Evolutionary conservation across 2,113 vertebrate genomes (phyloP).

Genomic region (Chaenocephalus aceratus): DNA sequence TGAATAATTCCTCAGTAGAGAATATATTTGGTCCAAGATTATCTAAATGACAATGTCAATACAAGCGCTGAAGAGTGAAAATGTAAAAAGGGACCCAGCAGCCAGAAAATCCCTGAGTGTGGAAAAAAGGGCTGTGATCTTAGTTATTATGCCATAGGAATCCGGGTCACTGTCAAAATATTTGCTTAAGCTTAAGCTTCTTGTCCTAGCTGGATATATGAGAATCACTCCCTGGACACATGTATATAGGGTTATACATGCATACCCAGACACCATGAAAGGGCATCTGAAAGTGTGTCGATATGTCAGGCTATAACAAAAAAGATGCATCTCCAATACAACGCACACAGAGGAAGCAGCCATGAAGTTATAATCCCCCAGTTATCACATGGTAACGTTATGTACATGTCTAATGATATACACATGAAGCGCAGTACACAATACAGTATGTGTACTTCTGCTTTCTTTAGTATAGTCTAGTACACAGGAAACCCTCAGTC

Average conservation of each 20-base stretch:
- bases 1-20: not conserved
- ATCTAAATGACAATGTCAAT: not conserved
- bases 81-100: not conserved
- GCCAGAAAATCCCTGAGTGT: constrained; percentile 1
- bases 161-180: constrained; percentile 61
- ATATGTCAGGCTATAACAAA: constrained; percentile 7
- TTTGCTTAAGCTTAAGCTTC: constrained; percentile 58
- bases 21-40: not conserved
- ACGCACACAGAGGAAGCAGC: constrained; percentile 17
- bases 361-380: constrained; percentile 15
- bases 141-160: constrained; percentile 52
- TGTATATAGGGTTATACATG: constrained; percentile 27
- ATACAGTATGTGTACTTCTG: constrained; percentile 60
- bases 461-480: constrained; percentile 49
- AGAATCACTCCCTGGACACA: constrained; percentile 42
- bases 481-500: constrained; percentile 72
- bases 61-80: not conserved
- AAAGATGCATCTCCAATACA: constrained; percentile 2
- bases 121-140: constrained; percentile 29
- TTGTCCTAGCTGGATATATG: constrained; percentile 44
- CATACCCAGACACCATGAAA: constrained; percentile 5
- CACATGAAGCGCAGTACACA: constrained; percentile 9
- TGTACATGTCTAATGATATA: constrained; percentile 48
- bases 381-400: not conserved
- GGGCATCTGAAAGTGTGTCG: not conserved